These are phyloP conservation scores for Malacoraja senta DNA, from an alignment of 2,797 vertebrate species.

Conservation along the genomic window DNA sequence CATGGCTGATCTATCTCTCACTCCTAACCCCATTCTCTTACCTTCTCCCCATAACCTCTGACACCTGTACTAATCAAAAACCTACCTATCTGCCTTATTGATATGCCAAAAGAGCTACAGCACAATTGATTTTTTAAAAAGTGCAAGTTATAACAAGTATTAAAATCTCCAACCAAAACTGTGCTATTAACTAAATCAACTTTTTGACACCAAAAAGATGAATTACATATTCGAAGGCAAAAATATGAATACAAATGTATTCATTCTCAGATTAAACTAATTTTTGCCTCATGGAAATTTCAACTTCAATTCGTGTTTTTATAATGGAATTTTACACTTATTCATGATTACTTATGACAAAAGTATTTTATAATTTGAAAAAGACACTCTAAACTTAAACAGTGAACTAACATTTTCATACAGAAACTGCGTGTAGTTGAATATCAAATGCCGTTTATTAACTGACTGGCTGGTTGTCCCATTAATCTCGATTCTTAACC, in stretches of 20 bases:
- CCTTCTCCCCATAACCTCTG: no score
- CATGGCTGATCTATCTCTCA: no score
- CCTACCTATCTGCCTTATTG: background rate
- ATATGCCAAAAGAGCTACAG: no score
- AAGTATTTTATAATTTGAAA: background rate
- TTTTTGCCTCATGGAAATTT: background rate
- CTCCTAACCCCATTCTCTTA: no score
- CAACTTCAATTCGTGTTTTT: background rate
- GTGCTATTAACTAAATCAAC: background rate
- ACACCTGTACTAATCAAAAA: no score
- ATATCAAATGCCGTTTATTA: constrained; percentile 18
- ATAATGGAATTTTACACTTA: background rate
- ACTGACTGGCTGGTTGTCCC: background rate
- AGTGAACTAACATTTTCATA: background rate
- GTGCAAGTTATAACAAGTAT: background rate
- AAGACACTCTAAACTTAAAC: background rate
- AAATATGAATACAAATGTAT: background rate
- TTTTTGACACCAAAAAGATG: background rate
- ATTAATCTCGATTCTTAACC: constrained; percentile 11
- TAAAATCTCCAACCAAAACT: background rate
- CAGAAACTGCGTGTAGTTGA: constrained; percentile 13
- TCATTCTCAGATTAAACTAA: background rate
- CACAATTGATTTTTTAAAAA: background rate
- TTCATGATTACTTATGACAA: background rate
- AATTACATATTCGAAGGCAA: background rate